phyloP scores from a whole-genome alignment of 2,888 invertebrate species.

The Parthenolecanium corni region DNA sequence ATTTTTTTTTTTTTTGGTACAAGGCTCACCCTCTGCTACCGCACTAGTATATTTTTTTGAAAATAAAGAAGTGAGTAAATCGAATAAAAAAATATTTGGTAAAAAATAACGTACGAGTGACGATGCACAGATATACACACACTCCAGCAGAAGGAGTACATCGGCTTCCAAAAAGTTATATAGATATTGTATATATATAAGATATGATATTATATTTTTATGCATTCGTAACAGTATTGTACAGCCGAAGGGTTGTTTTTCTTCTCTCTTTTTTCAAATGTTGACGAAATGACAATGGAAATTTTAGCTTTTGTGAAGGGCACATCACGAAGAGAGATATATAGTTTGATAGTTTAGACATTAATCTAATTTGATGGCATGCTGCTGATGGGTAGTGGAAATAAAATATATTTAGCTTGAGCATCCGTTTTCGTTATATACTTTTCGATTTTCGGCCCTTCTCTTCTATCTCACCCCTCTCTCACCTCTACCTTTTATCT shows the following conservation, averaged over 20 bases:
- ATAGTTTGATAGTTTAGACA: slow-evolving; percentile 21
- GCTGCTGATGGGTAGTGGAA: slow-evolving; percentile 23
- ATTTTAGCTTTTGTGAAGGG: slow-evolving; percentile 23
- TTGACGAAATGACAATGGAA: slow-evolving; percentile 27
- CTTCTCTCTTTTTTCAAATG: slow-evolving; percentile 1
- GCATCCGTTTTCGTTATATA: slow-evolving; percentile 18
- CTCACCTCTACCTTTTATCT: no score
- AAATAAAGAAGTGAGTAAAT: slow-evolving; percentile 9
- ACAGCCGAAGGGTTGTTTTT: slow-evolving; percentile 23
- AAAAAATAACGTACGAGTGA: neutral
- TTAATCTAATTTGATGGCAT: slow-evolving; percentile 26
- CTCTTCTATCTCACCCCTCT: no score
- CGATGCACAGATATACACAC: neutral
- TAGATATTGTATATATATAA: neutral
- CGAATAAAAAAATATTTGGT: slow-evolving; percentile 15
- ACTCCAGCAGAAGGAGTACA: neutral
- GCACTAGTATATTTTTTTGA: neutral
- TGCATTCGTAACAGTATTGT: neutral
- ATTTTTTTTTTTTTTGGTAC: neutral
- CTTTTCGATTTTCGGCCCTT: no score
- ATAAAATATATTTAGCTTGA: slow-evolving; percentile 8
- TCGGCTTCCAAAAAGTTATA: neutral
- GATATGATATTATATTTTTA: slow-evolving; percentile 15
- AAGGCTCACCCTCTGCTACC: neutral
- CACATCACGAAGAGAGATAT: neutral